Evolutionary conservation across 2,888 invertebrate genomes (phyloP), one percentile per base, ranked within the genome.

Genomic region (Poecilobothrus nobilitatus): DNA sequence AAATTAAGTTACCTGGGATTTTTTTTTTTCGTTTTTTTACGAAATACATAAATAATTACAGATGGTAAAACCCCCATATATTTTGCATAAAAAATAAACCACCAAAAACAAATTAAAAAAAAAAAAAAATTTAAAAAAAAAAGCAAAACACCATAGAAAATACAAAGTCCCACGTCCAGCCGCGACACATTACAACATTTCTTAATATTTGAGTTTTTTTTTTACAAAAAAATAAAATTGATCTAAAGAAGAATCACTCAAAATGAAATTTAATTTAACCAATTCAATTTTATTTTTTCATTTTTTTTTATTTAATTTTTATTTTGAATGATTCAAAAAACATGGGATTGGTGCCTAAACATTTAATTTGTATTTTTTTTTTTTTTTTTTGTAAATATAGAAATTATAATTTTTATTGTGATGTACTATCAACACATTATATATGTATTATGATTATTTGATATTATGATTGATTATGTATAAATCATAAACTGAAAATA

Each of bases 61-160:
- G 53, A 53, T 53, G 53, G 53, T 53, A 53, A 53, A 53, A 53
- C 53, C 53, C 53, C 53, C 53, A 53, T 53, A 53, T n/a, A 53
- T 53, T 53, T 53, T 53, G 53, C 53, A 53, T 53, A 53, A 53
- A 53, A 53, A 53, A 53, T 2, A 53, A 53, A 53, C 12, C 2
- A 53, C 7, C 15, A 12, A 12, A 41, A 41, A 5, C 15, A 15
- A 12, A 41, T 41, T 2, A 12, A 41, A 41, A 5, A 6, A 41
- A 12, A 41, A 9, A 10, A 37, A 34, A 34, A 34, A 34, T 34
- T 34, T 34, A 7, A 34, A 8, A n/a, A n/a, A 34, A 34, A 34
- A 37, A 8, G 7, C 37, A 10, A 37, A 27, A 27, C 53, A 53
- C 15, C 18, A 53, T 18, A 53, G 15, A n/a, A n/a, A n/a, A n/a